phyloP scores from a whole-genome alignment of 2,888 invertebrate genomes.

The Rhagonycha lutea region DNA sequence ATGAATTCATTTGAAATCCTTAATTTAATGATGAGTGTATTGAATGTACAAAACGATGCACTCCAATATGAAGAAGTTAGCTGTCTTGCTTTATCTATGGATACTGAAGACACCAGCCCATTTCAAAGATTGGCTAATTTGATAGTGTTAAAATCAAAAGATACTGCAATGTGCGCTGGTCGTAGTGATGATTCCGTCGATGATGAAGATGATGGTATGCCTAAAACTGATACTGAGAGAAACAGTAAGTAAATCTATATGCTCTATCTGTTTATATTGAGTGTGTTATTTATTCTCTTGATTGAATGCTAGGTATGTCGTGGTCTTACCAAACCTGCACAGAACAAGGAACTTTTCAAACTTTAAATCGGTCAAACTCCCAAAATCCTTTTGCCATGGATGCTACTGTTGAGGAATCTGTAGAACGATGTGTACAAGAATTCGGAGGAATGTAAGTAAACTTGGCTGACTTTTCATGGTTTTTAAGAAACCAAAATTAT shows the following conservation, averaged over 20 bases:
- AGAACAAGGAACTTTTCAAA: constrained; percentile 10
- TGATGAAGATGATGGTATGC: not conserved
- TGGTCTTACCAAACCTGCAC: not conserved
- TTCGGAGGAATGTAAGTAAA: constrained; percentile 6
- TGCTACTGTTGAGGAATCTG: not conserved
- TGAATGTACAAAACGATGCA: constrained; percentile 15
- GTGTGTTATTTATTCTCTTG: not conserved
- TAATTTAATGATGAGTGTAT: not conserved
- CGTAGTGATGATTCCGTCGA: not conserved
- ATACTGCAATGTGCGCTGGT: not conserved
- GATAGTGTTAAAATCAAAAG: constrained; percentile 9
- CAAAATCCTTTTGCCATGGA: constrained; percentile 5
- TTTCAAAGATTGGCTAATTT: constrained; percentile 12
- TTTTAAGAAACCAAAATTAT: not conserved
- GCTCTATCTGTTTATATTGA: no score
- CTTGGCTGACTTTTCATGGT: not conserved
- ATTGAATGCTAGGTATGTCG: not conserved
- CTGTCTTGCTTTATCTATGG: constrained; percentile 10
- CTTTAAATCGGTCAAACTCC: not conserved
- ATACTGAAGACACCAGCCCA: not conserved
- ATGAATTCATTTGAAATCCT: constrained; percentile 8
- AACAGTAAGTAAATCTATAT: not conserved
- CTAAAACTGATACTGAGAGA: not conserved
- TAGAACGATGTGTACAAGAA: not conserved
- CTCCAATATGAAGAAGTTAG: constrained; percentile 9